These are phyloP conservation scores for Teleogryllus oceanicus DNA, from an alignment of 2,888 invertebrate species.

Conservation along the genomic window DNA sequence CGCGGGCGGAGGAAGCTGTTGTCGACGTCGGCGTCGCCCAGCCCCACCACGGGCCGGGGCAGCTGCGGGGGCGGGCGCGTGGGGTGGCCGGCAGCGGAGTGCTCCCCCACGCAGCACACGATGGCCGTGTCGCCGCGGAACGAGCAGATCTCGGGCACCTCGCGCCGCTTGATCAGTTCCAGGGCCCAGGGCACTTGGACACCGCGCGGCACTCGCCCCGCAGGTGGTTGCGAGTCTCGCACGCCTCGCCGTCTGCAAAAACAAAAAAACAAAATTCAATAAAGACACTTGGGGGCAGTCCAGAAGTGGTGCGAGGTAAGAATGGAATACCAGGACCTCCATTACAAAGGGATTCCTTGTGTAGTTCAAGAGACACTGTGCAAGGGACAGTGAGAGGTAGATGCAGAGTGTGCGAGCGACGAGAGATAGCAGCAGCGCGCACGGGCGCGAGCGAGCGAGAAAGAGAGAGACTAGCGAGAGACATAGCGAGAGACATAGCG, in stretches of 20 bases:
- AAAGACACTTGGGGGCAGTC: too few species aligned
- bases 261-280: neutral
- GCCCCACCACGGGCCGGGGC: slow-evolving; percentile 34
- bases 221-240: neutral
- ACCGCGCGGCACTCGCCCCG: slow-evolving; percentile 4
- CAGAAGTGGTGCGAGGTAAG: too few species aligned
- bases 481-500: too few species aligned
- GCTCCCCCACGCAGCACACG: slow-evolving; percentile 25
- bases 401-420: too few species aligned
- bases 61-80: slow-evolving; percentile 31
- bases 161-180: neutral
- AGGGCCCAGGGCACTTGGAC: neutral
- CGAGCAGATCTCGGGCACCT: slow-evolving; percentile 25
- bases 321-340: too few species aligned
- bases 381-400: too few species aligned
- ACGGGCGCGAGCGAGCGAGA: too few species aligned
- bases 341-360: too few species aligned
- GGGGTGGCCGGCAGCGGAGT: neutral
- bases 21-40: slow-evolving; percentile 28
- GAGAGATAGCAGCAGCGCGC: too few species aligned
- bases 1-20: slow-evolving; percentile 27
- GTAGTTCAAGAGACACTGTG: too few species aligned
- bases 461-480: too few species aligned
- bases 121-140: slow-evolving; percentile 23
- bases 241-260: slow-evolving; percentile 20